These are phyloP conservation scores for Bubo scandiacus DNA, from an alignment of 2,113 vertebrate species.

Conservation along the genomic window DNA sequence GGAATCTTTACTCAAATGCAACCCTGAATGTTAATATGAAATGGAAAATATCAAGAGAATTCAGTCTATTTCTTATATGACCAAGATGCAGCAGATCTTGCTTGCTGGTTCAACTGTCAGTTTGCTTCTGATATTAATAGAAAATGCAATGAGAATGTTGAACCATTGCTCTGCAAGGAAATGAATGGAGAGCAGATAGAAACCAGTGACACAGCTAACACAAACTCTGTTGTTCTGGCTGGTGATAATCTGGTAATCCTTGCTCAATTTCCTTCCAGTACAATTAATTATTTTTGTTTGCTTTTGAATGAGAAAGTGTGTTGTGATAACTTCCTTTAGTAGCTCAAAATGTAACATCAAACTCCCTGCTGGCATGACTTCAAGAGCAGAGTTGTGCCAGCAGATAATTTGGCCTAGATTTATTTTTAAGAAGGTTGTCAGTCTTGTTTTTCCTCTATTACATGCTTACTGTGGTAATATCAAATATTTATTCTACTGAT, in stretches of 20 bases:
- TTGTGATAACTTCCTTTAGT: constrained; percentile 38
- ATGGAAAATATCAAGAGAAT: background rate
- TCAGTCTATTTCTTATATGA: background rate
- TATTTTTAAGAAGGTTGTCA: constrained; percentile 58
- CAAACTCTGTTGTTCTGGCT: background rate
- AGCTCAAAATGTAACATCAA: constrained; percentile 41
- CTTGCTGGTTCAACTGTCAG: background rate
- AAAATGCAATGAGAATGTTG: background rate
- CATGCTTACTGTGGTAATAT: background rate
- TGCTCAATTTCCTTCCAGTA: background rate
- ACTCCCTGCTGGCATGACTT: constrained; percentile 43
- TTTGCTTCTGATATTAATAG: background rate
- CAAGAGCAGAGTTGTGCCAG: constrained; percentile 39
- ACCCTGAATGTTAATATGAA: background rate
- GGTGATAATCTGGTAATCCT: background rate
- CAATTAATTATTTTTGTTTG: constrained; percentile 40
- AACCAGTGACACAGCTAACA: background rate
- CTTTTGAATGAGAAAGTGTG: constrained; percentile 6
- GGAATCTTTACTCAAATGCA: background rate
- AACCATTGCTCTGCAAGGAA: background rate
- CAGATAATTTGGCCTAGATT: constrained; percentile 58
- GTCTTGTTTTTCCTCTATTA: constrained; percentile 15
- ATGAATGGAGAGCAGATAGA: background rate
- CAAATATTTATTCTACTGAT: constrained; percentile 40
- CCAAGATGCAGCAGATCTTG: background rate